Evolutionary conservation across 2,113 vertebrate species (phyloP).

Genomic region (Syrmaticus mikado): DNA sequence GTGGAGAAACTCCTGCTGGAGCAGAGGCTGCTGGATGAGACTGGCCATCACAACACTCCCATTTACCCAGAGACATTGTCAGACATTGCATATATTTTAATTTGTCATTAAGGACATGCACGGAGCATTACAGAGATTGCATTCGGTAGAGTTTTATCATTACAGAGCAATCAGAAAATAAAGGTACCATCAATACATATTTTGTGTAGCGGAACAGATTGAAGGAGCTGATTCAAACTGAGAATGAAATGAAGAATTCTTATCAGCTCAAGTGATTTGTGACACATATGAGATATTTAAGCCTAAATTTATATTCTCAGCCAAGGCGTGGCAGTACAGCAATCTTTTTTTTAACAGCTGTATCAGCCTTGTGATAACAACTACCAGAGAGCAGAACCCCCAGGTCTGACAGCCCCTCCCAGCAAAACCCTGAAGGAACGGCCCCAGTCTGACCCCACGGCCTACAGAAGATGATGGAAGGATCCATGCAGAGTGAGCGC

Average conservation of each 20-base stretch:
- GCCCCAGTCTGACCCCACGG: neutral
- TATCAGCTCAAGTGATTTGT: neutral
- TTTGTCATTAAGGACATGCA: slow-evolving; percentile 35
- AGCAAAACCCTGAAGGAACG: neutral
- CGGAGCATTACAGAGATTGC: neutral
- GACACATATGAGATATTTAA: neutral
- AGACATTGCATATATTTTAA: slow-evolving; percentile 33
- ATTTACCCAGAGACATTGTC: neutral
- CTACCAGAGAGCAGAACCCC: neutral
- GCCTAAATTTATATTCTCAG: neutral
- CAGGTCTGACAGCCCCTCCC: neutral
- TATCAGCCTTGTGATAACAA: neutral
- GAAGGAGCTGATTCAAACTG: neutral
- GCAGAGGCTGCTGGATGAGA: neutral
- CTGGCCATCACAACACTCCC: neutral
- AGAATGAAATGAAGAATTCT: slow-evolving; percentile 3
- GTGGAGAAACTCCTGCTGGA: neutral
- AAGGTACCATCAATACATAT: neutral
- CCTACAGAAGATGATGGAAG: neutral
- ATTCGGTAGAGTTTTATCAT: neutral
- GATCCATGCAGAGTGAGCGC: neutral
- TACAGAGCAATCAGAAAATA: neutral
- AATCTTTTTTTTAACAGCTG: neutral
- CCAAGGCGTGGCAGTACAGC: neutral
- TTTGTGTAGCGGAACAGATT: neutral